phyloP scores from a whole-genome alignment of 2,888 invertebrate species.

The Apantesis nais region DNA sequence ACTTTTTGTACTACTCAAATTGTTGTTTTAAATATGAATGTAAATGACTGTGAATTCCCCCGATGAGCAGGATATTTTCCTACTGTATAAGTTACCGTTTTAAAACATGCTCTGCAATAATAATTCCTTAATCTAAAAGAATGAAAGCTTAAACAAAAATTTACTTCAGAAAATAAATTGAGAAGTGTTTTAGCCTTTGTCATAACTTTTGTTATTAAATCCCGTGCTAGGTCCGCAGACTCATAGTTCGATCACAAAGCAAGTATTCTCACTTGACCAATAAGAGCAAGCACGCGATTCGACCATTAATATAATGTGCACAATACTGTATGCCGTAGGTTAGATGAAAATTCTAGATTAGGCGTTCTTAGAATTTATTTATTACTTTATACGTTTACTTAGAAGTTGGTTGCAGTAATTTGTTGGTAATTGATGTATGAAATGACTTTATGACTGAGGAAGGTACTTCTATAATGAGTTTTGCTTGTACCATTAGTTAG shows the following conservation, averaged over 20 bases:
- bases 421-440: background rate
- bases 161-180: background rate
- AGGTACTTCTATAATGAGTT: conserved; percentile 4
- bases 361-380: conserved; percentile 30
- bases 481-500: background rate
- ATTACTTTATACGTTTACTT: conserved; percentile 21
- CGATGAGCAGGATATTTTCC: too few relatives aligned
- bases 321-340: conserved; percentile 28
- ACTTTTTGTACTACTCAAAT: too few relatives aligned
- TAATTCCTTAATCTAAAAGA: too few relatives aligned
- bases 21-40: too few relatives aligned
- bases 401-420: background rate
- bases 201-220: background rate
- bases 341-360: conserved; percentile 31
- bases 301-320: conserved; percentile 40
- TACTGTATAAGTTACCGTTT: too few relatives aligned
- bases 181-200: background rate
- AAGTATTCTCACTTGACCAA: conserved; percentile 37
- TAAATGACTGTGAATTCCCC: too few relatives aligned
- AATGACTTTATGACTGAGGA: background rate
- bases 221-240: conserved; percentile 15
- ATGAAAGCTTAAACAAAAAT: too few relatives aligned
- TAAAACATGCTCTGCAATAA: too few relatives aligned
- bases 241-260: conserved; percentile 33
- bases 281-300: conserved; percentile 42